Conservation (phyloP, 2,797 vertebrate genomes). For the Ctenopoma kingsleyae region DNA sequence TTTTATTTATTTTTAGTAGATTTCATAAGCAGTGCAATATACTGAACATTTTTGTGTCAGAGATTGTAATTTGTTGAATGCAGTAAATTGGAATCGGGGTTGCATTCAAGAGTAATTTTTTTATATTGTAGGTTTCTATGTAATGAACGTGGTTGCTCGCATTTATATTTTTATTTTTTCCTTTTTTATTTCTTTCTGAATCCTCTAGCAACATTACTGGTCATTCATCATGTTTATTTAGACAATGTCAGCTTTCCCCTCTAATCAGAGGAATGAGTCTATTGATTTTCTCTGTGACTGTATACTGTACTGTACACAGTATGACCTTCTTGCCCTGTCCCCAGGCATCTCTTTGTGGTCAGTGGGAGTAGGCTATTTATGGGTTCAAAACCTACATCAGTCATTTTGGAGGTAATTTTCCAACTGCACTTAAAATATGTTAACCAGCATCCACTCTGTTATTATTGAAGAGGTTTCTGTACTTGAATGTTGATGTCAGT, state of each 20-base stretch:
- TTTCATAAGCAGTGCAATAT: conserved; percentile 75
- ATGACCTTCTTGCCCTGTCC: conserved; percentile 16
- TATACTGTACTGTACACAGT: background rate
- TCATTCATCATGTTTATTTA: conserved; percentile 22
- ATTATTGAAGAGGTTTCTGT: conserved; percentile 6
- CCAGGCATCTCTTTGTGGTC: conserved; percentile 34
- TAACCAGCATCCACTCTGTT: conserved; percentile 23
- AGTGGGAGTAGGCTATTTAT: conserved; percentile 5
- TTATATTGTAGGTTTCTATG: conserved; percentile 40
- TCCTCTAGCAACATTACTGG: conserved; percentile 22
- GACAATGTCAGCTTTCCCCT: conserved; percentile 23
- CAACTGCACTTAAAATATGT: conserved; percentile 28
- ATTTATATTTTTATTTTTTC: conserved; percentile 22
- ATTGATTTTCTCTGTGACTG: conserved; percentile 31
- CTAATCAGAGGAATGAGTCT: conserved; percentile 38
- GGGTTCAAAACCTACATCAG: conserved; percentile 25
- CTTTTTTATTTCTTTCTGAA: conserved; percentile 15
- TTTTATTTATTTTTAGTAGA: conserved; percentile 19
- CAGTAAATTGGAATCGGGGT: conserved; percentile 47
- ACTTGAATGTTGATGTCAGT: conserved; percentile 27
- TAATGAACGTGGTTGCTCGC: conserved; percentile 23
- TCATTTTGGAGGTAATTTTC: conserved; percentile 18
- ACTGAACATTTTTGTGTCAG: conserved; percentile 59
- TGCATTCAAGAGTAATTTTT: conserved; percentile 49
- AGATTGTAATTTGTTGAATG: conserved; percentile 71